phyloP scores from a whole-genome alignment of 1,140 invertebrate species.

The Drosophila neocordata region DNA sequence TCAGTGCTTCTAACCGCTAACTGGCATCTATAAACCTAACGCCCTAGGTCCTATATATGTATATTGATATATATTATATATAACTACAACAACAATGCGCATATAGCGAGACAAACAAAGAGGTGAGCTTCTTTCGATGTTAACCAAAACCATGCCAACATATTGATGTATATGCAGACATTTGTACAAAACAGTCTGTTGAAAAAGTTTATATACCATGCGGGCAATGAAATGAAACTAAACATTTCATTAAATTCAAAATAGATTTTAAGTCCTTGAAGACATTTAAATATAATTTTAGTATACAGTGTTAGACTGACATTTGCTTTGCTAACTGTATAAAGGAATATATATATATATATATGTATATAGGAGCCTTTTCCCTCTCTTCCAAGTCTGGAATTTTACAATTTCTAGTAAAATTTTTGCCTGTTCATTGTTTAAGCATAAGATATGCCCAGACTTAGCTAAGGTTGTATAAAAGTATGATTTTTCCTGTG shows the following conservation, averaged over 20 bases:
- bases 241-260: too few relatives aligned
- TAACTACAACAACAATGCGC: conserved; percentile 48
- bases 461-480: neutral
- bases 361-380: too few relatives aligned
- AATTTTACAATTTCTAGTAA: neutral
- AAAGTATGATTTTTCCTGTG: neutral
- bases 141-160: conserved; percentile 24
- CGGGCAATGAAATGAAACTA: too few relatives aligned
- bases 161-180: conserved; percentile 32
- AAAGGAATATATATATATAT: too few relatives aligned
- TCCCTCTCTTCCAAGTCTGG: neutral
- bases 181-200: neutral
- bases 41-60: conserved; percentile 20
- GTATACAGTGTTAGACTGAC: too few relatives aligned
- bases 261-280: too few relatives aligned
- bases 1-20: conserved; percentile 42
- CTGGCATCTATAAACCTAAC: conserved; percentile 57
- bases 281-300: too few relatives aligned
- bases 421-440: conserved; percentile 4
- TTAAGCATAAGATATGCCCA: neutral
- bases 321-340: too few relatives aligned
- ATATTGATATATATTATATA: conserved; percentile 17
- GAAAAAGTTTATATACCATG: neutral
- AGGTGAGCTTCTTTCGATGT: conserved; percentile 57
- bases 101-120: conserved; percentile 48